Evolutionary conservation across 2,113 vertebrate species (phyloP), one percentile per base, ranked within the genome.

Genomic region (Zingel zingel): DNA sequence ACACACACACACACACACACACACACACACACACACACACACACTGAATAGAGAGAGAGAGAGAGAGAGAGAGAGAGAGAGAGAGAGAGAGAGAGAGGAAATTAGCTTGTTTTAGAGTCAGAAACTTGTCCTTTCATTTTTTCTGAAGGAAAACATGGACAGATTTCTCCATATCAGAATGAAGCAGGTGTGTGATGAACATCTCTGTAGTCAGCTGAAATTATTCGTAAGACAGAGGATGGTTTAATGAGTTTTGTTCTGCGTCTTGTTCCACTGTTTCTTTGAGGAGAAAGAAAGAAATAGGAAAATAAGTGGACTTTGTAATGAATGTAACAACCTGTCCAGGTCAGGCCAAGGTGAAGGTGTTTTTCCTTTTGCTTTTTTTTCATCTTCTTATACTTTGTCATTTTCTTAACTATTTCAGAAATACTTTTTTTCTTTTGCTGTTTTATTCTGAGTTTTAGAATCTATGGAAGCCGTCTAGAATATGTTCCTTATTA

Each of bases 171-270:
- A 2, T 51, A 21, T 50, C 16, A 19, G 67, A 59, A 30, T 2
- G 23, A 63, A 25, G 51, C 36, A 0, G 53, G 51, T 53, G 75
- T 25, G 27, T 48, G 83, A 83, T 86, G 54, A 89, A 62, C 71
- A 82, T 87, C 78, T 83, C 56, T 21, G 64, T n/a, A 43, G 70
- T 89, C 85, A 80, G 82, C 85, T 69, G 43, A 74, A 78, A 78
- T 74, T 74, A 81, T 73, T 57, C 19, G 27, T 63, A 57, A 82
- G 67, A 66, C 47, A 21, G 51, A 65, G 12, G 43, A 7, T 15
- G 13, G n/a, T 69, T 48, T 77, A 70, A 86, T 79, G 74, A 79
- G 70, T 82, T 84, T 81, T 72, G 30, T 51, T 86, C 80, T 59
- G 19, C 23, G 10, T 68, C 74, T 57, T 54, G 50, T 64, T 71